Evolutionary conservation across 1,140 invertebrate species (phyloP), one percentile per base, ranked within the genome.

Genomic region (Geopemphigus sp.): DNA sequence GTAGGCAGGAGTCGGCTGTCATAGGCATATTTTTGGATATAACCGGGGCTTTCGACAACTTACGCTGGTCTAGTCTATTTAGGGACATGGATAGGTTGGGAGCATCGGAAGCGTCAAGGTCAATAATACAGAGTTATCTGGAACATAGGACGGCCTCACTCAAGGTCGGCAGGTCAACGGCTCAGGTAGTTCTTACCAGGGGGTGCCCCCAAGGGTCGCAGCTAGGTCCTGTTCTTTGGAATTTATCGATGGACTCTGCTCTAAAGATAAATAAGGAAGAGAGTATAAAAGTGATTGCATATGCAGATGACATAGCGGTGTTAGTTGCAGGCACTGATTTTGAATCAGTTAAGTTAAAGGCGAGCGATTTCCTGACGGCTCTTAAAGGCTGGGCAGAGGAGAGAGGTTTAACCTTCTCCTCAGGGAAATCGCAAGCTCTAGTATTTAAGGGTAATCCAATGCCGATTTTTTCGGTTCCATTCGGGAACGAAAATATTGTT

Each of bases 151-250:
- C n/a, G n/a, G 66, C 66, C 1, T 8, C 24, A 1, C n/a, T 68
- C 1, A 22, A 11, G 22, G n/a, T 68, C 39, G 5, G n/a, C 6
- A n/a, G 11, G 1, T 22, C n/a, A 47, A 19, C 2, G 66, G 39
- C 0, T 14, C 8, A 1, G n/a, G 14, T 3, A 14, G n/a, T 10
- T 15, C 45, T 68, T 5, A 68, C 66, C n/a, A 68, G 66, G 5
- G 66, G 66, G 12, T 68, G 45, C 22, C 45, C 45, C 1, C 66
- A 68, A 19, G 68, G 68, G 14, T 72, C 68, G 29, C 45, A 53
- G 19, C 26, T 72, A 5, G 68, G 68, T 22, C 68, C 68, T 1
- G 10, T 15, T 22, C 47, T 72, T 1, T 72, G 68, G 68, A 72
- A 72, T 0, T 8, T 72, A 1, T 72, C 68, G 0, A 72, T 54